Conservation (phyloP, 2,113 vertebrate genomes). For the Ictalurus punctatus region DNA sequence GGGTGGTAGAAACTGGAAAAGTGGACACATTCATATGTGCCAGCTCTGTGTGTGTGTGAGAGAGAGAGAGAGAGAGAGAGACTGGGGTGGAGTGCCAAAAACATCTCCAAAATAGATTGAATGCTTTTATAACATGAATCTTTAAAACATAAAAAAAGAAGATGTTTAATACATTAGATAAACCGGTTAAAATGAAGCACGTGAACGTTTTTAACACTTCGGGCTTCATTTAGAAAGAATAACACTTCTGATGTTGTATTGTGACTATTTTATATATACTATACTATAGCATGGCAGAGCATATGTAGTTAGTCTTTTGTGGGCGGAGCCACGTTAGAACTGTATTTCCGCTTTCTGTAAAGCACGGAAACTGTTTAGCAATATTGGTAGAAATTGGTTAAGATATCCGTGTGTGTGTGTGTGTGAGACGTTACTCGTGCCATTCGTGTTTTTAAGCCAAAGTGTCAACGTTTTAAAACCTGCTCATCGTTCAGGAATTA, state of each 20-base stretch:
- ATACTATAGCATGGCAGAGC: too few relatives aligned
- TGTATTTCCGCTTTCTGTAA: too few relatives aligned
- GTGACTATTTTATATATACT: too few relatives aligned
- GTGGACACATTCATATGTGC: constrained; percentile 48
- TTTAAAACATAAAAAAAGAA: not conserved
- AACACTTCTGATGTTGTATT: not conserved
- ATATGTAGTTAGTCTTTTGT: not conserved
- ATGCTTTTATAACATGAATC: not conserved
- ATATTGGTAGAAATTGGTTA: too few relatives aligned
- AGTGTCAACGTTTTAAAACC: too few relatives aligned
- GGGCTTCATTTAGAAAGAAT: not conserved
- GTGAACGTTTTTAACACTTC: too few relatives aligned
- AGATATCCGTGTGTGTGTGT: too few relatives aligned
- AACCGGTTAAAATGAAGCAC: not conserved
- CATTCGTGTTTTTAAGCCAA: not conserved
- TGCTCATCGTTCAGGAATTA: too few relatives aligned
- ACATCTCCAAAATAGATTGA: not conserved
- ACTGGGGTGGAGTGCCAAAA: not conserved
- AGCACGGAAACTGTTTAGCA: too few relatives aligned
- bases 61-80: not conserved
- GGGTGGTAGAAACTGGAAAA: constrained; percentile 63
- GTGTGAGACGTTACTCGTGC: too few relatives aligned
- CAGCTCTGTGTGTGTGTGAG: constrained; percentile 1
- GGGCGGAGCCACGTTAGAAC: not conserved
- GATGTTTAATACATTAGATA: not conserved